Evolutionary conservation across 2,113 vertebrate genomes (phyloP).

Genomic region (Pseudorectes ferrugineus): DNA sequence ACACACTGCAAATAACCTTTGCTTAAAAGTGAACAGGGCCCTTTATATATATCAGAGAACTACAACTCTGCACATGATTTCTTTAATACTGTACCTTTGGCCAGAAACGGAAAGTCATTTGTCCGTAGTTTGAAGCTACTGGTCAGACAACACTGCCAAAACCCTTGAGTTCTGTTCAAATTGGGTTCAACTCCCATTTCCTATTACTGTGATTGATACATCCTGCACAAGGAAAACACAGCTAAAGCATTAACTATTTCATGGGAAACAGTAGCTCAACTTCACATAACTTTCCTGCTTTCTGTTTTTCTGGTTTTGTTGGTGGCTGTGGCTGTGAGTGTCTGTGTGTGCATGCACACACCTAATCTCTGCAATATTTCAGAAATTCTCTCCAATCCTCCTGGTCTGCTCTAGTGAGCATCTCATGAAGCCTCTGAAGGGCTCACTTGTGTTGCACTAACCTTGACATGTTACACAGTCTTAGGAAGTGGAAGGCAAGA

Average conservation of each 20-base stretch:
- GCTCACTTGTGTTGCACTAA: not conserved
- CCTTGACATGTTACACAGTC: not conserved
- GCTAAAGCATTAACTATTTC: not conserved
- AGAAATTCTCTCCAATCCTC: not conserved
- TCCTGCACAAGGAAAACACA: not conserved
- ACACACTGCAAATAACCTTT: not conserved
- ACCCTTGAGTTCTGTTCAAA: not conserved
- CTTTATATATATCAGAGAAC: not conserved
- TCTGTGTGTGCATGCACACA: not conserved
- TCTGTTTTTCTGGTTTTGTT: not conserved
- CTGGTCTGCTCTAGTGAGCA: not conserved
- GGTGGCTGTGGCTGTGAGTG: not conserved
- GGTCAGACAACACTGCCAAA: not conserved
- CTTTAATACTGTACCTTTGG: not conserved
- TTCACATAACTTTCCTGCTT: not conserved
- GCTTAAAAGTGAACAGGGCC: not conserved
- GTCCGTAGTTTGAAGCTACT: not conserved
- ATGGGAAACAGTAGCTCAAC: not conserved
- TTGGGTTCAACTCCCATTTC: not conserved
- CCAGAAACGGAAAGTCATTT: not conserved
- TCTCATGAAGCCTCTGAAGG: not conserved
- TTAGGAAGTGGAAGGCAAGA: conserved; percentile 47
- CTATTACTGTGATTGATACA: not conserved
- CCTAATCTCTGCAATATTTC: not conserved
- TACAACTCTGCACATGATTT: not conserved